Evolutionary conservation across 2,888 invertebrate genomes (phyloP), one percentile per base, ranked within the genome.

Genomic region (Galeopsomyia nigrocyanea): DNA sequence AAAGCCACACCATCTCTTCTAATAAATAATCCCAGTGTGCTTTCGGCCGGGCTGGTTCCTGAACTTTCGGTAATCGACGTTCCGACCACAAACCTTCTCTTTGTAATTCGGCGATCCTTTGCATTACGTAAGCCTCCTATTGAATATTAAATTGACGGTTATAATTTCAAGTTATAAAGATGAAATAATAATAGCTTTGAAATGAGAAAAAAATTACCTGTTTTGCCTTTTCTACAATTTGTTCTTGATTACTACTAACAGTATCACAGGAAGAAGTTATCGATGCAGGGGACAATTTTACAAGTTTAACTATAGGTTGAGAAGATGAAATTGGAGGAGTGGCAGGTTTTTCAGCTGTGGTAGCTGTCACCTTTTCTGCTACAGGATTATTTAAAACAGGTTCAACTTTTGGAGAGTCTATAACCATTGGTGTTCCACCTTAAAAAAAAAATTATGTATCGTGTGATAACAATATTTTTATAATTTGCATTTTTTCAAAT

Each of bases 1-100:
- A 96, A 78, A 99, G 89, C 99, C 99, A 99, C 51, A 94, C 94
- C 97, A 98, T 98, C 88, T 99, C 99, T 87, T 99, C 99, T 55
- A 99, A 88, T 77, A 99, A 88, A 87, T 97, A 99, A 87, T 99
- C 99, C 98, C 99, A 99, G 87, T 99, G 99, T 39, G 96, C 94
- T 88, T 98, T 99, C 66, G 92, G 90, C 76, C 98, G 90, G 74
- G 93, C 91, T 79, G 97, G 96, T 88, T 97, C 97, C 84, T 95
- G 93, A 77, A 96, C 92, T 88, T 97, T 97, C 67, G 97, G 97
- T 85, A 98, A 89, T 71, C 97, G 90, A 80, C 93, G 92, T 86
- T 96, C 95, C 66, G 97, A 92, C 99, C 98, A 99, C 82, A 98
- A 89, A 49, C 98, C 99, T 84, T 97, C 95, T 83, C 95, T 93